phyloP scores from a whole-genome alignment of 2,113 vertebrate species.

The Brienomyrus brachyistius region DNA sequence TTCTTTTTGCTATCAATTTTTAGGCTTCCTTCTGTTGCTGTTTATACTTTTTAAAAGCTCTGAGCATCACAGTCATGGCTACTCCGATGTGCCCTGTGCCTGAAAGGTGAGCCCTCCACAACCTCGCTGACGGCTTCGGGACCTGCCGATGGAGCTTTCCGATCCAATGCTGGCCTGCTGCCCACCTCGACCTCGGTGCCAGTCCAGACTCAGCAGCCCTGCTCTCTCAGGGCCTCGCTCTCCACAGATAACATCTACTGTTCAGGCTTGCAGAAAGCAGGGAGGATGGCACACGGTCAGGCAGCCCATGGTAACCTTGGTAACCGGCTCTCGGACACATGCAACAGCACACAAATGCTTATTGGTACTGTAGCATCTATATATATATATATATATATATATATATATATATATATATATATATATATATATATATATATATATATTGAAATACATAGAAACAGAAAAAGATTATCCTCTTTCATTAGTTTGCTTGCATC shows the following conservation, averaged over 20 bases:
- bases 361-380: neutral
- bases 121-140: slow-evolving; percentile 62
- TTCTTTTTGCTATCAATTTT: neutral
- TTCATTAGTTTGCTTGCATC: neutral
- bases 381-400: neutral
- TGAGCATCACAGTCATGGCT: neutral
- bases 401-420: neutral
- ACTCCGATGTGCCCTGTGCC: neutral
- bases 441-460: neutral
- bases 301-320: slow-evolving; percentile 79
- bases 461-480: neutral
- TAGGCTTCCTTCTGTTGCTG: neutral
- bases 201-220: slow-evolving; percentile 95
- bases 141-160: slow-evolving; percentile 36
- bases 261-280: slow-evolving; percentile 68
- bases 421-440: neutral
- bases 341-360: neutral
- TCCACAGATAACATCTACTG: slow-evolving; percentile 90
- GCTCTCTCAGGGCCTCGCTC: slow-evolving; percentile 90
- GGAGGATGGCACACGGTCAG: slow-evolving; percentile 53
- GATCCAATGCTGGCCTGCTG: slow-evolving; percentile 47
- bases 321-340: slow-evolving; percentile 47
- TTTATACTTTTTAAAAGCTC: neutral
- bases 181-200: slow-evolving; percentile 63
- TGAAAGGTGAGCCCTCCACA: slow-evolving; percentile 45